A percentile compares a stretch with the other conserved stretches of the same genome.
Evolutionary conservation across 2,797 vertebrate species (phyloP).

Genomic region (Rhincodon typus): DNA sequence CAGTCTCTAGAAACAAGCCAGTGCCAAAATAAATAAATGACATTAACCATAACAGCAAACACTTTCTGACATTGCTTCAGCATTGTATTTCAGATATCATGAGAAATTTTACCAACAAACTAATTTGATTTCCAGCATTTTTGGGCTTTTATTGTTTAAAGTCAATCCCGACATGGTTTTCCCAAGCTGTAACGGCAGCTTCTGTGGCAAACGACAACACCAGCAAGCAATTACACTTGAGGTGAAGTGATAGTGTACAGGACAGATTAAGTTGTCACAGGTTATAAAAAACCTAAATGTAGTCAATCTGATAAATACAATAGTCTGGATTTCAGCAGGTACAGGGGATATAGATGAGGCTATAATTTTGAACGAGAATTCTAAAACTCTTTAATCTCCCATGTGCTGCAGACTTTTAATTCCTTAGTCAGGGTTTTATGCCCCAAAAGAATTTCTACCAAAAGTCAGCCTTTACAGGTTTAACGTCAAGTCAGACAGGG

Average conservation of each 20-base stretch:
- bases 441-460: background rate
- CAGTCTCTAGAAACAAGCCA: constrained; percentile 46
- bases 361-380: background rate
- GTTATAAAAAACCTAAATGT: background rate
- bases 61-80: background rate
- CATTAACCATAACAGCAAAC: background rate
- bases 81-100: background rate
- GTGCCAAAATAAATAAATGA: constrained; percentile 48
- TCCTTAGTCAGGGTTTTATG: background rate
- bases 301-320: background rate
- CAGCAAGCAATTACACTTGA: too few species aligned
- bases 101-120: background rate
- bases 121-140: background rate
- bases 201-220: background rate
- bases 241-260: background rate
- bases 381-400: background rate
- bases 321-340: background rate
- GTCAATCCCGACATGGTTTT: background rate
- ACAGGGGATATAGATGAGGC: background rate
- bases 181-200: background rate
- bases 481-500: background rate
- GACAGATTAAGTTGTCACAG: constrained; percentile 8
- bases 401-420: background rate
- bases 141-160: background rate
- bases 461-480: background rate